Conservation (phyloP, 2,113 vertebrate genomes). For the Rynchops niger region DNA sequence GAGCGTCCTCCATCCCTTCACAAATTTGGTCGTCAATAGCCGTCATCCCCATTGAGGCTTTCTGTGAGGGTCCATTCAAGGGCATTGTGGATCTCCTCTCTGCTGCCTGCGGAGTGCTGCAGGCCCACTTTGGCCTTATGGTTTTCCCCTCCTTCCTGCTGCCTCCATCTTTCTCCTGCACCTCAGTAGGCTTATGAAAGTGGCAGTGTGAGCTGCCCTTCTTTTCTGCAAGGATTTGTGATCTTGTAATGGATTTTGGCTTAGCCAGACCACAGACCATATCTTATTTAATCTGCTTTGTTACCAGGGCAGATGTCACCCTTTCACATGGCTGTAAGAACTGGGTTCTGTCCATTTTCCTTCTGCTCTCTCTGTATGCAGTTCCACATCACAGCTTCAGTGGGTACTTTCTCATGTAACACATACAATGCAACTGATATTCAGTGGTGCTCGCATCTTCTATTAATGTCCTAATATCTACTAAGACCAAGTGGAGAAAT, state of each 20-base stretch:
- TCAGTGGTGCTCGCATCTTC: background rate
- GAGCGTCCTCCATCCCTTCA: background rate
- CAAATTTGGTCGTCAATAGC: accelerated
- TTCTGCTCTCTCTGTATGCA: background rate
- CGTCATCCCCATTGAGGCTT: accelerated
- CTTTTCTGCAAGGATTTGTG: background rate
- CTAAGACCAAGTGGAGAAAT: background rate
- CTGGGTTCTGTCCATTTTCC: background rate
- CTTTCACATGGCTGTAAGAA: background rate
- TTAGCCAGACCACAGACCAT: background rate
- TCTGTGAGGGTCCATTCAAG: background rate
- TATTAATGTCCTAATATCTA: background rate
- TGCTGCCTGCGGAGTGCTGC: background rate
- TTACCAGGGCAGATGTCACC: background rate
- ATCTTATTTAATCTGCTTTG: background rate
- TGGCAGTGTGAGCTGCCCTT: background rate
- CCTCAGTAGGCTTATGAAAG: background rate
- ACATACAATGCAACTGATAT: no score
- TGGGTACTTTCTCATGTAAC: background rate
- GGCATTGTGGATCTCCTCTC: background rate
- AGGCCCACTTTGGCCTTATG: background rate
- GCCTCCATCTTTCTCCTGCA: background rate
- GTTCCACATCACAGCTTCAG: background rate
- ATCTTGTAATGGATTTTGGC: background rate
- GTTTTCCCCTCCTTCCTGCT: background rate